These are phyloP conservation scores for Hippopotamus amphibius DNA, from an alignment of 2,113 vertebrate species.

Conservation along the genomic window DNA sequence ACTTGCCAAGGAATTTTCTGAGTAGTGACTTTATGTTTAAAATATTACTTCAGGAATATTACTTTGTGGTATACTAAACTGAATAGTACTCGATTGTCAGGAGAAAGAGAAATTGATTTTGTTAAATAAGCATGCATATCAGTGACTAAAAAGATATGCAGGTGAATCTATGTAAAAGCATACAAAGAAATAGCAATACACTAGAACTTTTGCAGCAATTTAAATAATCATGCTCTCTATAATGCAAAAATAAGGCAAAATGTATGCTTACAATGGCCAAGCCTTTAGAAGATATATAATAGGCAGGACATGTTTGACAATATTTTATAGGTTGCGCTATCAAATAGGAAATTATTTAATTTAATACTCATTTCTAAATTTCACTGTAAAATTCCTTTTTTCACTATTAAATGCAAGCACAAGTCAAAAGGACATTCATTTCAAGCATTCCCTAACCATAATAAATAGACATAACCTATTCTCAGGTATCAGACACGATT, in stretches of 20 bases:
- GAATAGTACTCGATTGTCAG: neutral
- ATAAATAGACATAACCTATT: neutral
- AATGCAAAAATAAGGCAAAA: neutral
- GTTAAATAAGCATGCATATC: neutral
- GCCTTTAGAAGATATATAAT: neutral
- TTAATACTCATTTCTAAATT: neutral
- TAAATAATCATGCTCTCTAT: neutral
- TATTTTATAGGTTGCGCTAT: neutral
- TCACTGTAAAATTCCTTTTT: neutral
- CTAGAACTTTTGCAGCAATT: neutral
- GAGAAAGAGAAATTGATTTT: conserved; percentile 50
- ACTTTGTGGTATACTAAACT: neutral
- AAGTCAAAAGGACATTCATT: neutral
- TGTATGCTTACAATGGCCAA: neutral
- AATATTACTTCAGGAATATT: conserved; percentile 13
- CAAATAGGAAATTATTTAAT: neutral
- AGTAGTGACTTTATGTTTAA: neutral
- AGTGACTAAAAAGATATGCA: neutral
- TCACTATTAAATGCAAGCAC: neutral
- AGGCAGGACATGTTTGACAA: neutral
- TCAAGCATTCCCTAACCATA: neutral
- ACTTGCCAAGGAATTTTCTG: neutral
- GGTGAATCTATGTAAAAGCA: neutral
- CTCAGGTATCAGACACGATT: neutral
- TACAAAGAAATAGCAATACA: neutral